These are phyloP conservation scores for Tadarida brasiliensis DNA, from an alignment of 2,797 vertebrate species.

Conservation along the genomic window DNA sequence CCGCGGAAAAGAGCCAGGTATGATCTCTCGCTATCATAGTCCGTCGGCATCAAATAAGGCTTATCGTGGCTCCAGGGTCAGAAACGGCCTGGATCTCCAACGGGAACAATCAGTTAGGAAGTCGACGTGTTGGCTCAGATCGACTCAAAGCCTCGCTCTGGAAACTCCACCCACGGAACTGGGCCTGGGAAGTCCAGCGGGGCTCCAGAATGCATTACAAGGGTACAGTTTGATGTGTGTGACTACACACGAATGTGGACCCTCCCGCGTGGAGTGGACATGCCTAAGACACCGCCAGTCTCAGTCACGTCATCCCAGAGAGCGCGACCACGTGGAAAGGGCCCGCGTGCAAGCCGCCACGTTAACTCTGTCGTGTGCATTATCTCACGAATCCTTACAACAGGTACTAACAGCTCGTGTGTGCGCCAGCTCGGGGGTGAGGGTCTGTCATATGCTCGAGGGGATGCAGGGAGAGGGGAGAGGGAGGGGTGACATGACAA, in stretches of 20 bases:
- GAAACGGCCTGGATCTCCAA: neutral
- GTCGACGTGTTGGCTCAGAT: neutral
- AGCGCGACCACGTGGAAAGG: rapidly evolving
- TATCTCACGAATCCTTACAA: neutral
- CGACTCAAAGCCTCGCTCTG: neutral
- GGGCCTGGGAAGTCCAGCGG: neutral
- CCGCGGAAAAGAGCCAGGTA: neutral
- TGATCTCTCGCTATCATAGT: neutral
- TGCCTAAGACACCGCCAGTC: neutral
- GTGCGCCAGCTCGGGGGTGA: neutral
- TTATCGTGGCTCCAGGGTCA: neutral
- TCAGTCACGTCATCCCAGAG: rapidly evolving
- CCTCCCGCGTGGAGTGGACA: rapidly evolving
- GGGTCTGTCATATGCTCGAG: rapidly evolving
- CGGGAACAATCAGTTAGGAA: neutral
- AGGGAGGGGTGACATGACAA: neutral
- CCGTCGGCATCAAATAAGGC: neutral
- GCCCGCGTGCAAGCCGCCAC: neutral
- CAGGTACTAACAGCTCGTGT: neutral
- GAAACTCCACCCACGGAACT: neutral
- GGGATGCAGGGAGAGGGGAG: neutral
- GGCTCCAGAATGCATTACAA: neutral
- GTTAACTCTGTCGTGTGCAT: rapidly evolving
- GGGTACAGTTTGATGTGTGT: neutral
- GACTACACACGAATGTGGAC: rapidly evolving